Evolutionary conservation across 1,140 invertebrate species (phyloP), one percentile per base, ranked within the genome.

Genomic region (Drosophila suzukii): DNA sequence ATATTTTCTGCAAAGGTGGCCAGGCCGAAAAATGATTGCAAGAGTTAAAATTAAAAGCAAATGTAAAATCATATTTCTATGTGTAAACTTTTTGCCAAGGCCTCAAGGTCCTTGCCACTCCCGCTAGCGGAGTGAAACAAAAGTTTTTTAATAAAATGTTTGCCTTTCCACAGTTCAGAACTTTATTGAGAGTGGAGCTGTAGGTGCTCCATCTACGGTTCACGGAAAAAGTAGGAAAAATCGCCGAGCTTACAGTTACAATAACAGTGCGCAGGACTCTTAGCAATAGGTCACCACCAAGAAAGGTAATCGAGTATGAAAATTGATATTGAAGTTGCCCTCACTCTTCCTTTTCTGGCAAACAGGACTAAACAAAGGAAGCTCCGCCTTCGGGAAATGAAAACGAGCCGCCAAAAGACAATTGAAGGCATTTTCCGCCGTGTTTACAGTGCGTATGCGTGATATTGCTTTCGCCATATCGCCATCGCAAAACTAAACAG

Each of bases 51-150:
- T 89, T 89, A 89, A 89, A 89, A 89, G 84, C 84, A 89, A 89
- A 89, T 89, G 84, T 89, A 89, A 89, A 89, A 89, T 89, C 84
- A 90, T 89, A 89, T 89, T 89, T 89, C 84, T 89, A 89, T 89
- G 84, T 89, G 80, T 89, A 88, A 88, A 89, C 84, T 89, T 89
- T 89, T 89, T 54, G 72, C 80, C 65, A 54, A 82, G 75, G 73
- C 75, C 55, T 67, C 43, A 51, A 51, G 57, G 57, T 39, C 47
- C 53, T 59, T 27, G 20, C 24, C 49, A 20, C n/a, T 32, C 24
- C 32, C 68, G 13, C 50, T 46, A 24, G 53, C 34, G 79, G 73
- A 74, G 76, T 89, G 77, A 83, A 86, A 88, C 83, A 88, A 89
- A 89, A 89, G 84, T 89, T 89, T 89, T 89, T 89, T 89, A 89